phyloP scores from a whole-genome alignment of 2,888 invertebrate genomes.

The Cryptus viduatorius region DNA sequence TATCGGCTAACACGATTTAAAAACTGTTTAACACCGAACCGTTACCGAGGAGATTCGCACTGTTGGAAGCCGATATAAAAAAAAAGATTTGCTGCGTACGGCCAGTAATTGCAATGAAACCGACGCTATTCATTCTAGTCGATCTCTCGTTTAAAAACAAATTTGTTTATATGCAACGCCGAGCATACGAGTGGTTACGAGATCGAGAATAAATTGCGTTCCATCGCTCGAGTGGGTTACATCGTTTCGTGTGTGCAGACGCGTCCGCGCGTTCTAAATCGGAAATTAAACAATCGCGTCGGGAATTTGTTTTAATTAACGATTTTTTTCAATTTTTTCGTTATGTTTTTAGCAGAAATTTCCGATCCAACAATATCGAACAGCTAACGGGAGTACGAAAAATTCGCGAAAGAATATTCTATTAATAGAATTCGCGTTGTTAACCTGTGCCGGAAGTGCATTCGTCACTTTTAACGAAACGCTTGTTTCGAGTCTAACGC shows the following conservation, averaged over 20 bases:
- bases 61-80: constrained; percentile 21
- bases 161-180: background rate
- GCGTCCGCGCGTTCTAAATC: background rate
- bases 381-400: too few relatives aligned
- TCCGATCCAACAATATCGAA: too few relatives aligned
- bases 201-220: background rate
- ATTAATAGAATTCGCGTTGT: too few relatives aligned
- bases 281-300: background rate
- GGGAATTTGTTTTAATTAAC: background rate
- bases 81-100: background rate
- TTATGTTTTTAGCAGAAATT: background rate
- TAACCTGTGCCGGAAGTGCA: too few relatives aligned
- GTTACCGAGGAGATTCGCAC: background rate
- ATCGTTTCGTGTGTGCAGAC: background rate
- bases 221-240: background rate
- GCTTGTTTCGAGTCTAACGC: too few relatives aligned
- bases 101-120: constrained; percentile 25
- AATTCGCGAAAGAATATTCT: too few relatives aligned
- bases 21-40: background rate
- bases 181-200: background rate
- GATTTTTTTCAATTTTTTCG: background rate
- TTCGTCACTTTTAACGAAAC: background rate
- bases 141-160: background rate
- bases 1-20: background rate
- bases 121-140: constrained; percentile 2